phyloP scores from a whole-genome alignment of 2,888 invertebrate species.

The Pammene aurita region DNA sequence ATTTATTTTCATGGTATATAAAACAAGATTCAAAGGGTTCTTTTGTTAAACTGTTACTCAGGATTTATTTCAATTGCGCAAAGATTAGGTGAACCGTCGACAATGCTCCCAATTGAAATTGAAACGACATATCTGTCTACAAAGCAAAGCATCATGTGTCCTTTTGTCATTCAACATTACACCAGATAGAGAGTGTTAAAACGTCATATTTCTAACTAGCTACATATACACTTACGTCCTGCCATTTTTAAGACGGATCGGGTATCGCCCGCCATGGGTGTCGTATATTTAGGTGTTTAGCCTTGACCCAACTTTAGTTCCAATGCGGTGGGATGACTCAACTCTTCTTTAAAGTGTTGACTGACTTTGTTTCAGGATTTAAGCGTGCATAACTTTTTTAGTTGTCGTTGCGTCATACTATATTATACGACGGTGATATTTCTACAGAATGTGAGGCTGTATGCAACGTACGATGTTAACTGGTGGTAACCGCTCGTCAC shows the following conservation, averaged over 20 bases:
- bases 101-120: not conserved
- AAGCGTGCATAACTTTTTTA: too few species aligned
- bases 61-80: conserved; percentile 20
- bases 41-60: conserved; percentile 5
- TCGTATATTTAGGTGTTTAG: conserved; percentile 26
- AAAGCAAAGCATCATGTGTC: not conserved
- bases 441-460: too few species aligned
- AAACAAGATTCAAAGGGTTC: conserved; percentile 1
- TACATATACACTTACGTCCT: not conserved
- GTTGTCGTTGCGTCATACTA: too few species aligned
- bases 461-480: too few species aligned
- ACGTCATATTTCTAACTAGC: conserved; percentile 2
- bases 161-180: not conserved
- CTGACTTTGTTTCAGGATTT: conserved; percentile 6
- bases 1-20: not conserved
- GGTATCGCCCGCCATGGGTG: conserved; percentile 10
- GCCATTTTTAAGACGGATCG: not conserved
- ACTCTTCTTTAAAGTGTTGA: not conserved
- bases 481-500: too few species aligned
- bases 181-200: not conserved
- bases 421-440: too few species aligned
- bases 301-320: conserved; percentile 18
- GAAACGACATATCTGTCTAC: not conserved
- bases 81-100: conserved; percentile 2
- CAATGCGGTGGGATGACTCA: conserved; percentile 18